Evolutionary conservation across 2,888 invertebrate genomes (phyloP), one percentile per base, ranked within the genome.

Genomic region (Myopa testacea): DNA sequence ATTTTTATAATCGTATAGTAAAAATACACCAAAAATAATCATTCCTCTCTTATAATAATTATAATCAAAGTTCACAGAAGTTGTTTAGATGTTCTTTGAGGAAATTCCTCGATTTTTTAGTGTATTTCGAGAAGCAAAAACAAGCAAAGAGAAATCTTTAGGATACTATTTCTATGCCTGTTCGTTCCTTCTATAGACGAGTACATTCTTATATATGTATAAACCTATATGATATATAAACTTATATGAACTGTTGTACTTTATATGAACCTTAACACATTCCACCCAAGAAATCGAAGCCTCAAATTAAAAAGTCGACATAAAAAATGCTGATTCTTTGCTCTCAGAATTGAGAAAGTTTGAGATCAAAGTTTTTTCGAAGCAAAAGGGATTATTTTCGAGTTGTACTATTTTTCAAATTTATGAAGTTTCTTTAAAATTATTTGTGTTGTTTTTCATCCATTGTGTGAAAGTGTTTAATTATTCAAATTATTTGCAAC

Each of bases 211-310:
- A 26, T 26, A 26, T 26, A 55, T n/a, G n/a, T 55, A 55, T 10
- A n/a, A 55, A 55, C n/a, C 2, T 16, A 55, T 55, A 16, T 16
- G 10, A 70, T n/a, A 55, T 55, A 55, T 10, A n/a, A 55, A 55
- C n/a, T n/a, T 16, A 55, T 55, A 16, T 16, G 10, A 70, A 68
- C 55, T 72, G 78, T 71, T 78, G 55, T 60, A 50, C 26, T 2
- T 26, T 26, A 26, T 26, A 26, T 26, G 26, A 26, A 26, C 26
- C 63, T 70, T 40, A 81, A 84, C 84, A 86, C 84, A 80, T 85
- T 16, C 45, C 45, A 85, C 87, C 88, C 89, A 89, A 90, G 89
- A 90, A 90, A 89, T 89, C 89, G 85, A 88, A 85, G 88, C 88
- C 89, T 86, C 82, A 58, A 58, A 37, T 45, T 45, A 74, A 58